A percentile compares a stretch with the other conserved stretches of the same genome.
Evolutionary conservation across 2,113 vertebrate genomes (phyloP).

Genomic region (Dasyprocta punctata): DNA sequence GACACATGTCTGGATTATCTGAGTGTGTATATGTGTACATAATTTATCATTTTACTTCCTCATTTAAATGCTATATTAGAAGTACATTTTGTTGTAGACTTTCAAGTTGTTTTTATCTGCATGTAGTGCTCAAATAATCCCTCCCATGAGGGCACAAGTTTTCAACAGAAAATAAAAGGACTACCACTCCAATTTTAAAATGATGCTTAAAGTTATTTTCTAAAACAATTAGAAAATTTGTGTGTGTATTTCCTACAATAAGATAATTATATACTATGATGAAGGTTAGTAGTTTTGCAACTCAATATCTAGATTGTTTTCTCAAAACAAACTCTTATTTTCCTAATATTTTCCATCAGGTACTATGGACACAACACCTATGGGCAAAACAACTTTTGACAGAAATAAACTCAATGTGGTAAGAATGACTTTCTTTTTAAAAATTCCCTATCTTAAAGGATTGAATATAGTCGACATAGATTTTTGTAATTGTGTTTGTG

Average conservation of each 20-base stretch:
- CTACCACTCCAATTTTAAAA: slow-evolving; percentile 13
- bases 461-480: neutral
- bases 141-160: neutral
- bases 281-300: slow-evolving; percentile 21
- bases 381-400: neutral
- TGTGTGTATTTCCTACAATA: neutral
- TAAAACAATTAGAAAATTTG: slow-evolving; percentile 48
- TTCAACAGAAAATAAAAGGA: neutral
- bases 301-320: neutral
- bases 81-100: slow-evolving; percentile 2
- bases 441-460: slow-evolving; percentile 41
- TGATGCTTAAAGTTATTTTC: slow-evolving; percentile 46
- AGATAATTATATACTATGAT: neutral
- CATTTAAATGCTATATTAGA: slow-evolving; percentile 36
- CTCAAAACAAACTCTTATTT: slow-evolving; percentile 41
- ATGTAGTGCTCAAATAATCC: slow-evolving; percentile 10
- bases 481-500: too few species aligned
- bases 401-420: slow-evolving; percentile 56
- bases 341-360: slow-evolving; percentile 61
- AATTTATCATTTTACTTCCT: slow-evolving; percentile 37
- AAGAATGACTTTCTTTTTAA: slow-evolving; percentile 26
- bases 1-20: neutral
- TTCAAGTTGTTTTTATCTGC: slow-evolving; percentile 1
- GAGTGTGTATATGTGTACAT: neutral
- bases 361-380: neutral